These are phyloP conservation scores for Clarias macrocephalus DNA, from an alignment of 2,113 vertebrate species.

Conservation along the genomic window DNA sequence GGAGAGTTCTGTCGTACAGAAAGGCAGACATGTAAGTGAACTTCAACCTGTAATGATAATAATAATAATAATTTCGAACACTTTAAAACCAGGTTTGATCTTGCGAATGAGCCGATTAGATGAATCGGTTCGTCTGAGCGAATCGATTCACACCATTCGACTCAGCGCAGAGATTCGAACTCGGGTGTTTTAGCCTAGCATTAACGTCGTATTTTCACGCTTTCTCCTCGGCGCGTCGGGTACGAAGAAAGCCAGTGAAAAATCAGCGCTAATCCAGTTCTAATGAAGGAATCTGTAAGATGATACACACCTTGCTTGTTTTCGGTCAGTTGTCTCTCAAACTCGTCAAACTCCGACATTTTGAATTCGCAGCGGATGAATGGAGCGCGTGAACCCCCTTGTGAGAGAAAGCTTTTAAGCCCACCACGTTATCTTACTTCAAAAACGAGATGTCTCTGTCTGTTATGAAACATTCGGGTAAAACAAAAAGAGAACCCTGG, in stretches of 20 bases:
- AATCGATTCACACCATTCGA: background rate
- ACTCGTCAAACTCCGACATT: constrained; percentile 59
- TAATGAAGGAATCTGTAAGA: background rate
- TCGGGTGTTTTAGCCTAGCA: background rate
- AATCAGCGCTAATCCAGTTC: background rate
- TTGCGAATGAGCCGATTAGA: background rate
- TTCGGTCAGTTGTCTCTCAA: constrained; percentile 57
- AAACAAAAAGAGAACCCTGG: background rate
- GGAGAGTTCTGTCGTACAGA: too few species aligned
- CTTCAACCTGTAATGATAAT: too few species aligned
- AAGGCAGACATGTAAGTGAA: too few species aligned
- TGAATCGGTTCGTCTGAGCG: too few species aligned
- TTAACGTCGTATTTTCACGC: background rate
- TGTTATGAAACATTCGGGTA: constrained; percentile 9
- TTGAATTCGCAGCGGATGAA: constrained; percentile 47
- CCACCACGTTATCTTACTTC: constrained; percentile 31
- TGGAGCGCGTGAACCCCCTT: constrained; percentile 13
- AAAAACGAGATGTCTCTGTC: background rate
- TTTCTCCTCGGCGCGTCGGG: too few species aligned
- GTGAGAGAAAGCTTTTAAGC: constrained; percentile 3
- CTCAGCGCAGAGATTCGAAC: background rate
- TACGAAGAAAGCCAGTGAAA: background rate
- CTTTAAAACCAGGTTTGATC: background rate
- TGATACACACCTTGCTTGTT: constrained; percentile 56
- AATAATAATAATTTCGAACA: too few species aligned